phyloP scores from a whole-genome alignment of 2,113 vertebrate species.

The Poecile atricapillus region DNA sequence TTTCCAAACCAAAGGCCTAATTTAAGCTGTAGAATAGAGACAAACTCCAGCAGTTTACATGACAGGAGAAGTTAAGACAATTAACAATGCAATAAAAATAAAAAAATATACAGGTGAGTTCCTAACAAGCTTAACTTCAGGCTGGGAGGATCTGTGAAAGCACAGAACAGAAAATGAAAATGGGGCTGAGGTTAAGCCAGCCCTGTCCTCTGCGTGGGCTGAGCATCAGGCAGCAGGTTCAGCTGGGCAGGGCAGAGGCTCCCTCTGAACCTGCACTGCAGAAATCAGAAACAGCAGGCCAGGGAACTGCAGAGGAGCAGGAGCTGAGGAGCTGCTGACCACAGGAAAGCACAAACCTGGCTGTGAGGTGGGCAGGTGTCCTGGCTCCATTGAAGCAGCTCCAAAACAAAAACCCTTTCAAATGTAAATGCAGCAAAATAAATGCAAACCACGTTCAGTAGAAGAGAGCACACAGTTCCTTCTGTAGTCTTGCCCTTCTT shows the following conservation, averaged over 20 bases:
- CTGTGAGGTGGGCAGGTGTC: accelerated
- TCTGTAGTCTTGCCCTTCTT: background rate
- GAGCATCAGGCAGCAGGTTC: background rate
- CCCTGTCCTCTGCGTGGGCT: accelerated
- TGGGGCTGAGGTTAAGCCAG: background rate
- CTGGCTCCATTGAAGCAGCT: background rate
- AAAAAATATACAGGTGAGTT: background rate
- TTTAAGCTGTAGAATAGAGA: background rate
- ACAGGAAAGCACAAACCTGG: background rate
- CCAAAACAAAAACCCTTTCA: background rate
- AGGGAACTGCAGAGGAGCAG: background rate
- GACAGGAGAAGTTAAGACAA: background rate
- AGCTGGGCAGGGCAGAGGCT: background rate
- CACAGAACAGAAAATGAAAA: background rate
- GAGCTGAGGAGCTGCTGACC: background rate
- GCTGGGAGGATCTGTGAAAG: background rate
- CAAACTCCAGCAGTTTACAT: background rate
- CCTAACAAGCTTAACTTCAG: background rate
- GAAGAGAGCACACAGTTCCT: accelerated
- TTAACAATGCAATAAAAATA: background rate
- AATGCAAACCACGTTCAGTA: accelerated
- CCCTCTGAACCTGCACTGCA: accelerated
- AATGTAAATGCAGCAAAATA: background rate
- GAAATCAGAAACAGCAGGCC: background rate
- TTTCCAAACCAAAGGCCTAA: background rate